Evolutionary conservation across 2,888 invertebrate genomes (phyloP).

Genomic region (Sinotaia quadrata): DNA sequence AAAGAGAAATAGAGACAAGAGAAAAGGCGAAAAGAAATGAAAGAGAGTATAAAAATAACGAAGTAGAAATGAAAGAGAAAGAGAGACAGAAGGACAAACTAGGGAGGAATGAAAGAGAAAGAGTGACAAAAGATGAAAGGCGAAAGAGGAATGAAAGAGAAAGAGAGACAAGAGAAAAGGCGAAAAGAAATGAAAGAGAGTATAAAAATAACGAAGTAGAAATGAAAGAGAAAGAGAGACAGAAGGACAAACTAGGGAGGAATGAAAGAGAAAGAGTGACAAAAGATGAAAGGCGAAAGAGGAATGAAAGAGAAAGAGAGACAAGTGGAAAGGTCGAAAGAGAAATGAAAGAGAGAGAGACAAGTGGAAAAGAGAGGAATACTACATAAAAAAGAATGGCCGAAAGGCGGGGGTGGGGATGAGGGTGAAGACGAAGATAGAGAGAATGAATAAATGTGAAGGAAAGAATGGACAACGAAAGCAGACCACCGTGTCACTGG

Average conservation of each 20-base stretch:
- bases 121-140: neutral
- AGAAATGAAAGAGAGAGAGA: neutral
- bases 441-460: neutral
- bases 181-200: neutral
- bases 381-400: neutral
- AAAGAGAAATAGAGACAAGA: neutral
- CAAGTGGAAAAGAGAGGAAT: neutral
- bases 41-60: neutral
- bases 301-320: neutral
- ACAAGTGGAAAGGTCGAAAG: neutral
- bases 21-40: neutral
- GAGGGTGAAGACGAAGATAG: neutral
- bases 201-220: neutral
- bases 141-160: no score
- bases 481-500: no score
- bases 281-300: neutral
- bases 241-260: neutral
- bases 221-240: neutral
- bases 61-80: neutral
- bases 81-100: neutral
- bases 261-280: constrained; percentile 1
- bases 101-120: neutral
- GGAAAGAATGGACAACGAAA: neutral
- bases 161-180: neutral
- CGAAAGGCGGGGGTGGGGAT: neutral